A percentile compares a stretch with the other conserved stretches of the same genome.
phyloP scores from a whole-genome alignment of 2,888 invertebrate genomes.

The Parnassius smintheus region DNA sequence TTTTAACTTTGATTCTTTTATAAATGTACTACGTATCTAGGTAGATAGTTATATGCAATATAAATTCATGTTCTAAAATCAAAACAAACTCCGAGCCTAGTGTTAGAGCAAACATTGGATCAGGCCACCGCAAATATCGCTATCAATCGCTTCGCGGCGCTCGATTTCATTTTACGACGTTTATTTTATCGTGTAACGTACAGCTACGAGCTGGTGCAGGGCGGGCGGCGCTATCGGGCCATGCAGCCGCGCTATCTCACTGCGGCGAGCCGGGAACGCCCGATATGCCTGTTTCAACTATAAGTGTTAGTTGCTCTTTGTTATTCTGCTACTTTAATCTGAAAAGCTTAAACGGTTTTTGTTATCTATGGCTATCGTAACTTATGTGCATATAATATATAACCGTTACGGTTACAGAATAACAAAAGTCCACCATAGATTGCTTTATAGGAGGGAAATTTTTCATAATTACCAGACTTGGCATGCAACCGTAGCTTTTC shows the following conservation, averaged over 20 bases:
- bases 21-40: too few species aligned
- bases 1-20: too few species aligned
- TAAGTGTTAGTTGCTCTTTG: slow-evolving; percentile 22
- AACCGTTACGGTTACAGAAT: too few species aligned
- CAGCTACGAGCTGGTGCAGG: slow-evolving; percentile 35
- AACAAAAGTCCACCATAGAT: too few species aligned
- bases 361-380: slow-evolving; percentile 5
- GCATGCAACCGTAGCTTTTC: too few species aligned
- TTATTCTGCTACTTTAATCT: slow-evolving; percentile 16
- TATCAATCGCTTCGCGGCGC: slow-evolving; percentile 31
- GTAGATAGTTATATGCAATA: too few species aligned
- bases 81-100: background rate
- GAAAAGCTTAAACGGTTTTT: slow-evolving; percentile 14
- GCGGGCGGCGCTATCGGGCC: slow-evolving; percentile 40
- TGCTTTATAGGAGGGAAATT: too few species aligned
- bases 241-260: slow-evolving; percentile 39
- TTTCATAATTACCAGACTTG: too few species aligned
- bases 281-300: slow-evolving; percentile 27
- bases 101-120: slow-evolving; percentile 4
- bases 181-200: slow-evolving; percentile 41
- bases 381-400: too few species aligned
- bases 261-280: slow-evolving; percentile 20
- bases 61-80: too few species aligned
- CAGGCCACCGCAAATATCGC: slow-evolving; percentile 24
- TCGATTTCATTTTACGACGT: slow-evolving; percentile 48